phyloP scores from a whole-genome alignment of 2,797 vertebrate genomes.

The Poliocrania exsul region DNA sequence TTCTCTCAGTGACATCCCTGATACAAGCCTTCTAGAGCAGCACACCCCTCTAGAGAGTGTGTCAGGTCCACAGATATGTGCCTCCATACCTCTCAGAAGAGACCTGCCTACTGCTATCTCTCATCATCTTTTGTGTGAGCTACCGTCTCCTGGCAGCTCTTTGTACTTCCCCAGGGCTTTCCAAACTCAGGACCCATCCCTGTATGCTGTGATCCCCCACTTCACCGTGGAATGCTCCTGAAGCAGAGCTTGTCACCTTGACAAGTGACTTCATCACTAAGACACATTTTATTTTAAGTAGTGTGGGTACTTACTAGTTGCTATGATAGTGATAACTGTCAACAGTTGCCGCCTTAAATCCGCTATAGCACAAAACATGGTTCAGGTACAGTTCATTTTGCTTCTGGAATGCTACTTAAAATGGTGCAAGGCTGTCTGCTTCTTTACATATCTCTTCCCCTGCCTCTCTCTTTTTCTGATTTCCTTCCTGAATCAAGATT shows the following conservation, averaged over 20 bases:
- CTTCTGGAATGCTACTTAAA: not conserved
- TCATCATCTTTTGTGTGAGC: not conserved
- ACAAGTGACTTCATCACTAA: not conserved
- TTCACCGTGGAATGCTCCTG: not conserved
- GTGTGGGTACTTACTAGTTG: not conserved
- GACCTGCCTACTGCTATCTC: not conserved
- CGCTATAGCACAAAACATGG: not conserved
- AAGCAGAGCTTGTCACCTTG: not conserved
- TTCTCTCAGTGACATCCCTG: not conserved
- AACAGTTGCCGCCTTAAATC: not conserved
- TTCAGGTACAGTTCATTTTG: not conserved
- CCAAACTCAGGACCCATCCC: rapidly evolving
- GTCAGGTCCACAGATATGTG: not conserved
- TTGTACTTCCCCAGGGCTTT: not conserved
- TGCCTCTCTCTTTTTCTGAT: not conserved
- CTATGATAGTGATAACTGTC: not conserved
- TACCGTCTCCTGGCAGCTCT: not conserved
- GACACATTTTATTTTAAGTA: not conserved
- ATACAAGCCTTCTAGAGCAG: rapidly evolving
- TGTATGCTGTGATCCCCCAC: not conserved
- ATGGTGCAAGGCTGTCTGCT: not conserved
- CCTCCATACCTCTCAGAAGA: not conserved
- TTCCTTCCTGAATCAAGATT: not conserved
- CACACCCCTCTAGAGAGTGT: not conserved
- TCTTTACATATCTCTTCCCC: not conserved